Evolutionary conservation across 2,113 vertebrate genomes (phyloP), one percentile per base, ranked within the genome.

Genomic region (human): DNA sequence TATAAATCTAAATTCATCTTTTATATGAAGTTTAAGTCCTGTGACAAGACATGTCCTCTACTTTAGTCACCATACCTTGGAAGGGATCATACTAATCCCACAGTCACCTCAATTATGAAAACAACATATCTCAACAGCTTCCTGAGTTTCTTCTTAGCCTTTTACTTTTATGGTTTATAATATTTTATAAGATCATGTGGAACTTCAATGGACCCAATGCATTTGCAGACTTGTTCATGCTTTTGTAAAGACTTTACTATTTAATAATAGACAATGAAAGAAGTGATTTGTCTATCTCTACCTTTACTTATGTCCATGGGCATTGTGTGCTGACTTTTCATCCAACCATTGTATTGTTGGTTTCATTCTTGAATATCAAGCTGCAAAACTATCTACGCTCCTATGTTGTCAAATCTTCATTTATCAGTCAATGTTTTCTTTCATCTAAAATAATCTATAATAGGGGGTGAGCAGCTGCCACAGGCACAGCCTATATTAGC

Each of bases 341-440:
- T 38, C 30, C 80, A 86, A 43, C 66, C 23, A 27, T 22, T 88
- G 5, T 27, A 59, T 43, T 85, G 13, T 59, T 94, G 82, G 13
- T 86, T 43, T 95, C 52, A 72, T 68, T 92, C 38, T 90, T 94
- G 32, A 96, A 9, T 83, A 94, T 35, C 50, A 72, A 18, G 45
- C 30, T 52, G 20, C n/a, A 52, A 95, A 52, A 35, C 7, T 23
- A 40, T n/a, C 20, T 70, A 76, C 1, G 14, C 38, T 88, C 48
- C 17, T 55, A 5, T 40, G 30, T 50, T 89, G 61, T 89, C 80
- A 96, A 72, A 45, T 50, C 70, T 75, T 83, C 40, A 85, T 80
- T 85, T 66, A 94, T 78, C 75, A 57, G 48, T 79, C 85, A 73
- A 66, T 80, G 79, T 89, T 94, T 86, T 94, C 81, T 96, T 96